Evolutionary conservation across 2,888 invertebrate species (phyloP), one percentile per base, ranked within the genome.

Genomic region (Aproaerema taeniolella): DNA sequence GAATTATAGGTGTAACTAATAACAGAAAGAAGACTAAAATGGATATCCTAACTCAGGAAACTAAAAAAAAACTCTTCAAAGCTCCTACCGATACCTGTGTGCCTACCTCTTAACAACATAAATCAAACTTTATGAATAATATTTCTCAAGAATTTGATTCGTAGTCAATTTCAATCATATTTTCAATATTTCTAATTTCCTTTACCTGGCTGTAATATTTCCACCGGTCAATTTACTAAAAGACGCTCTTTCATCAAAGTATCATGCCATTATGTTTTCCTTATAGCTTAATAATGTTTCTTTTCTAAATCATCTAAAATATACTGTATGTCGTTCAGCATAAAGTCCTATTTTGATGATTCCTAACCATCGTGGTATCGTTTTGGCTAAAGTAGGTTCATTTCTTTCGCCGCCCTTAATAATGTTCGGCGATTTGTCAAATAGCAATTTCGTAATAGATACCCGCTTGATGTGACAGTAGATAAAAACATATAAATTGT

Each of bases 401-500:
- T 85, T 86, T 79, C 80, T 83, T 85, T 78, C 67, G 67, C 71
- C 81, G 76, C 78, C 78, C 70, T 70, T 75, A 76, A 82, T 85
- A 85, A 85, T 85, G 85, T 77, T 75, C 69, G 76, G 74, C 72
- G 76, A 83, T 86, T 83, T 82, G 80, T 86, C 82, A 86, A 85
- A 83, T 79, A 69, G 79, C 86, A 85, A 83, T 85, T 81, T 74
- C 78, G 82, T 83, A 83, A 86, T 81, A 86, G 82, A 86, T 81
- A 83, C 78, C 73, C 67, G 74, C 73, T 72, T 75, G 79, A 80
- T 79, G 74, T 61, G 72, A 70, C 67, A 62, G 62, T 61, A 69
- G 75, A 77, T 77, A 74, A 66, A 30, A 69, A 67, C 60, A 60
- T 67, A 76, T 71, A 69, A 67, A 71, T 69, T 65, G 67, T 66